Percentiles rank a stretch among this genome's conserved stretches.
Conservation (phyloP, 2,113 vertebrate genomes). For the Ophthalmolycus amberensis region DNA sequence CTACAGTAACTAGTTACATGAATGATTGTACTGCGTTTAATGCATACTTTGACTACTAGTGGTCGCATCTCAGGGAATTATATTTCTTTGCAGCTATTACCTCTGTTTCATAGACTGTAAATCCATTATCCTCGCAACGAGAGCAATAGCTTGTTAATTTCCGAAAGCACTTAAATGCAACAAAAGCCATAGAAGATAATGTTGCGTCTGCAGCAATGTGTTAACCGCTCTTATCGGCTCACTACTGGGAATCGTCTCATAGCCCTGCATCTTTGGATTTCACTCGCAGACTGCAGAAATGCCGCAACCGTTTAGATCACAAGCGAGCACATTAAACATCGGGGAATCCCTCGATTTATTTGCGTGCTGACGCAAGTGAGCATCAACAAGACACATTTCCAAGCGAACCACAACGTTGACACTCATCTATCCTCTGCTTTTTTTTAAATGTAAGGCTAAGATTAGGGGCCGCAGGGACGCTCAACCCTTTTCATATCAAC, state of each 20-base stretch:
- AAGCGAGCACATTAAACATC: slow-evolving; percentile 17
- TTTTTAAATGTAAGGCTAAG: neutral
- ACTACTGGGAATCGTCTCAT: slow-evolving; percentile 4
- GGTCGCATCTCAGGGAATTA: neutral
- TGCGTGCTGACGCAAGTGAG: slow-evolving; percentile 51
- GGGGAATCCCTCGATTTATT: slow-evolving; percentile 57
- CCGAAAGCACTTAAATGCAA: slow-evolving; percentile 14
- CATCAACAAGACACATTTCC: slow-evolving; percentile 25
- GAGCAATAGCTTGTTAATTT: neutral
- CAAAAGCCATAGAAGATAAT: slow-evolving; percentile 15
- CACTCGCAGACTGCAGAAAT: slow-evolving; percentile 3
- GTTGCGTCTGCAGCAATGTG: slow-evolving; percentile 6
- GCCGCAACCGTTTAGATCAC: slow-evolving; percentile 15
- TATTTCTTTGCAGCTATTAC: neutral
- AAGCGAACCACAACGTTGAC: neutral
- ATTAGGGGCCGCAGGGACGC: neutral
- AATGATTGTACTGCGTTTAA: too few species aligned
- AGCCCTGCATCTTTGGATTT: slow-evolving; percentile 1
- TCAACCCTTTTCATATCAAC: neutral
- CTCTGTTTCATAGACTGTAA: neutral
- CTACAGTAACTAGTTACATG: neutral
- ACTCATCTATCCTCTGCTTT: neutral
- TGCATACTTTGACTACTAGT: neutral
- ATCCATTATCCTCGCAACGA: neutral
- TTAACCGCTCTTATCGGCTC: slow-evolving; percentile 23